Percentiles rank a stretch among this genome's conserved stretches.
phyloP scores from a whole-genome alignment of 1,140 invertebrate species.

The Ctenoplectra terminalis region DNA sequence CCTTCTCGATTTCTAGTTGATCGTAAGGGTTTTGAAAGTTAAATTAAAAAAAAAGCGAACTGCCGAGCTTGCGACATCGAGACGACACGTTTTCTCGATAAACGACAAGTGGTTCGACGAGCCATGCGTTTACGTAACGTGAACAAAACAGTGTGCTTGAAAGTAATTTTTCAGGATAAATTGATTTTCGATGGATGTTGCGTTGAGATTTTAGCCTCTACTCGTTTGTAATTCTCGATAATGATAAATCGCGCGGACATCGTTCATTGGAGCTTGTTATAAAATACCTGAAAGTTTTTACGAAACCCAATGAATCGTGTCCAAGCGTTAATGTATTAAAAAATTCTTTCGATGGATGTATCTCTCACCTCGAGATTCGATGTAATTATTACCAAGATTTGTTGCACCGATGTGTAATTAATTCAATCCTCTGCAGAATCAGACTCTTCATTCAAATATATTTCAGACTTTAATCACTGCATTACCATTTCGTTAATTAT shows the following conservation, averaged over 20 bases:
- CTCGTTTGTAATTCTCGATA: background rate
- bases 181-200: slow-evolving; percentile 11
- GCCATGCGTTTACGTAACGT: background rate
- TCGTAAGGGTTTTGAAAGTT: background rate
- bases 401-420: background rate
- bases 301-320: background rate
- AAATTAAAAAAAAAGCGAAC: background rate
- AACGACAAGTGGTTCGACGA: background rate
- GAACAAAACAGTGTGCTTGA: background rate
- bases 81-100: slow-evolving; percentile 13
- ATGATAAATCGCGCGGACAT: background rate
- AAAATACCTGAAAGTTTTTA: background rate
- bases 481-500: background rate
- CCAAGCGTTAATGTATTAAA: background rate
- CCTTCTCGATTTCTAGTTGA: background rate
- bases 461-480: background rate
- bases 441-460: background rate
- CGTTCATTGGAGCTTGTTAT: background rate
- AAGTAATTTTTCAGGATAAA: background rate
- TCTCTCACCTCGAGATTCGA: background rate
- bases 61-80: slow-evolving; percentile 31
- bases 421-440: background rate
- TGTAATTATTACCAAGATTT: background rate
- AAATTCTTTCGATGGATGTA: background rate
- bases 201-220: background rate